These are phyloP conservation scores for Corvus moneduloides DNA, from an alignment of 2,113 vertebrate species.

Conservation along the genomic window DNA sequence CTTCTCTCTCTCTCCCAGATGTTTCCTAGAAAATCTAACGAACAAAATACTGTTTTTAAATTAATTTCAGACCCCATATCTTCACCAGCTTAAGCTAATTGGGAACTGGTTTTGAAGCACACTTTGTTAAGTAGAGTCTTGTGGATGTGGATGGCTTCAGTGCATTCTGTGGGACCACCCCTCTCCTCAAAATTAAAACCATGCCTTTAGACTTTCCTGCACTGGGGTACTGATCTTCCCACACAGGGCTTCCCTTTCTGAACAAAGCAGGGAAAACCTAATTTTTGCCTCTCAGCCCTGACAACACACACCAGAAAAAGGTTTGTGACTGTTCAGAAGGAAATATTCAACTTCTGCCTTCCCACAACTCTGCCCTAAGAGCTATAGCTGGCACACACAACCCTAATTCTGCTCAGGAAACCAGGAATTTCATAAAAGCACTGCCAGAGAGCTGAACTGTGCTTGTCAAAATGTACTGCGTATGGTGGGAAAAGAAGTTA, in stretches of 20 bases:
- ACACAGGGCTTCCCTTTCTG: not conserved
- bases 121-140: not conserved
- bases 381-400: not conserved
- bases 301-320: not conserved
- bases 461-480: not conserved
- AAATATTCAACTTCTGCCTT: not conserved
- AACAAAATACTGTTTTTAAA: not conserved
- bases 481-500: not conserved
- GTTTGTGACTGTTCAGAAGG: not conserved
- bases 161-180: rapidly evolving
- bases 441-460: not conserved
- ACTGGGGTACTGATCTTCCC: not conserved
- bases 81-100: not conserved
- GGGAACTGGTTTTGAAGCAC: not conserved
- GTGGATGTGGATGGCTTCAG: not conserved
- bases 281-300: not conserved
- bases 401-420: not conserved
- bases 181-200: not conserved
- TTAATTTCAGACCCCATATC: not conserved
- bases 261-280: not conserved
- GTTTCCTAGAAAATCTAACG: not conserved
- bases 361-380: not conserved
- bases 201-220: not conserved
- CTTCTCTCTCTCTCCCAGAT: not conserved
- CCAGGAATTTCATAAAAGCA: not conserved